Conservation (phyloP, 1,140 invertebrate genomes). For the Dinoponera quadriceps region DNA sequence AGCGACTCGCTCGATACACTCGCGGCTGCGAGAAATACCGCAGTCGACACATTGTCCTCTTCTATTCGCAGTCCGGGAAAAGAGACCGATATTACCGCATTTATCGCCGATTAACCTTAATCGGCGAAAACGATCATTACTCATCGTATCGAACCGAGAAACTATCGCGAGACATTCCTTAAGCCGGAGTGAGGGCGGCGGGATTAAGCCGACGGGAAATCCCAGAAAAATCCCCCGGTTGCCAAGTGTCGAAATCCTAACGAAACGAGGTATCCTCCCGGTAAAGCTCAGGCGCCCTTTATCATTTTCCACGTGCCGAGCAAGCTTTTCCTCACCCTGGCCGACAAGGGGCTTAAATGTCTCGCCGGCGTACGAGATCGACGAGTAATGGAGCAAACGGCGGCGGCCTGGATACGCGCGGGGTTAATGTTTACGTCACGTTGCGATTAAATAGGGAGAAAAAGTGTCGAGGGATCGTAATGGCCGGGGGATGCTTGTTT, state of each 20-base stretch:
- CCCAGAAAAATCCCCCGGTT: conserved; percentile 45
- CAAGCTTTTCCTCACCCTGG: conserved; percentile 25
- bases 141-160: conserved; percentile 19
- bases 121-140: conserved; percentile 29
- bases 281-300: conserved; percentile 41
- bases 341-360: conserved; percentile 41
- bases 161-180: conserved; percentile 34
- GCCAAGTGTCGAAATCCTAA: conserved; percentile 52
- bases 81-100: background rate
- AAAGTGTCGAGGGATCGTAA: conserved; percentile 35
- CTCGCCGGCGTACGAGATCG: conserved; percentile 25
- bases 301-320: conserved; percentile 51
- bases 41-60: background rate
- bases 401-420: background rate
- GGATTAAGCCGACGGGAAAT: conserved; percentile 50
- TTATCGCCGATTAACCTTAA: conserved; percentile 1
- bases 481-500: conserved; percentile 32
- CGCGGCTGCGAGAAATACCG: background rate
- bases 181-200: conserved; percentile 3
- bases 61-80: background rate
- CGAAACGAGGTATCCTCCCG: conserved; percentile 45
- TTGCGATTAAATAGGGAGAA: conserved; percentile 20
- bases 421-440: conserved; percentile 54
- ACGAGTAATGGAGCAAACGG: conserved; percentile 47
- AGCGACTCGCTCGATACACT: background rate